Evolutionary conservation across 2,113 vertebrate genomes (phyloP).

Genomic region (Onychorhynchus coronatus): DNA sequence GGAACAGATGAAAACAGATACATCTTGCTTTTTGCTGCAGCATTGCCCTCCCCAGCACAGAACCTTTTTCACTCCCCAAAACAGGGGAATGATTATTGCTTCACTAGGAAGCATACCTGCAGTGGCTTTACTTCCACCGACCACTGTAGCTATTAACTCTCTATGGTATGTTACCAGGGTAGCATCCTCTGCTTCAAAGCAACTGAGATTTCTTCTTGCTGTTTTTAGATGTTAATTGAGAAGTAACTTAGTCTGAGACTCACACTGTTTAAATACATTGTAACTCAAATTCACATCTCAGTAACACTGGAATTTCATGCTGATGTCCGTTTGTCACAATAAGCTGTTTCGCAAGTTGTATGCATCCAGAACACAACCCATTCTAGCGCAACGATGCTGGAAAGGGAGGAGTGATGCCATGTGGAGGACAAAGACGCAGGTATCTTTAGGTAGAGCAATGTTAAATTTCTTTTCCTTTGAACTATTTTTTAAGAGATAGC

Average conservation of each 20-base stretch:
- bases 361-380: too few relatives aligned
- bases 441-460: background rate
- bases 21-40: background rate
- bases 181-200: background rate
- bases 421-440: background rate
- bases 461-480: background rate
- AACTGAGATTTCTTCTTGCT: background rate
- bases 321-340: rapidly evolving
- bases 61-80: background rate
- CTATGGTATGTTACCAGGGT: background rate
- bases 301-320: background rate
- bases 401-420: background rate
- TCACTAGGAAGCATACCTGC: constrained; percentile 15
- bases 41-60: background rate
- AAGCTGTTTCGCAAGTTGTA: background rate
- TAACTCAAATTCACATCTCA: background rate
- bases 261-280: background rate
- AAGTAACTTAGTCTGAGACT: background rate
- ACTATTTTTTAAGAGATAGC: background rate
- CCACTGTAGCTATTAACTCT: background rate
- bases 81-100: background rate
- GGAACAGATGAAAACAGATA: background rate
- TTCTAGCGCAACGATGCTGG: background rate
- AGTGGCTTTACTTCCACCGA: background rate
- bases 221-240: background rate